A percentile compares a stretch with the other conserved stretches of the same genome.
Evolutionary conservation across 2,888 invertebrate genomes (phyloP).

Genomic region (Pollenia labialis): DNA sequence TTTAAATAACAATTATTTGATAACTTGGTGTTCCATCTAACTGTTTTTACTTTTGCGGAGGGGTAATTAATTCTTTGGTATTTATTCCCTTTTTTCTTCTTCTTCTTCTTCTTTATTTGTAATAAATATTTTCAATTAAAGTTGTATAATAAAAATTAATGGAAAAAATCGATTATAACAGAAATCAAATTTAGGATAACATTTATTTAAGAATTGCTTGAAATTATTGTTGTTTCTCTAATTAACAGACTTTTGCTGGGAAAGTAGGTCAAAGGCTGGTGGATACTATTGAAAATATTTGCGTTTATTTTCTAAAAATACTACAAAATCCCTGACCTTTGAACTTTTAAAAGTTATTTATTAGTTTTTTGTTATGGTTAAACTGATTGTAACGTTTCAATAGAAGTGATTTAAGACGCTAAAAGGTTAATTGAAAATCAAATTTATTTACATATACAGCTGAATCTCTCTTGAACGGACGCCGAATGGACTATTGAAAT

Average conservation of each 20-base stretch:
- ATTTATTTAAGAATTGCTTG: too few relatives aligned
- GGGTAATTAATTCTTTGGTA: background rate
- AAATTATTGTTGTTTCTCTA: too few relatives aligned
- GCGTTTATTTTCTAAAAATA: background rate
- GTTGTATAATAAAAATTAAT: background rate
- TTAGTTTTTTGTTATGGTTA: background rate
- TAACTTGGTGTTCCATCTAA: too few relatives aligned
- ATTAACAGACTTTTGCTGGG: constrained; percentile 4
- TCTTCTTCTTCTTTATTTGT: background rate
- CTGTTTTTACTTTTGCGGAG: too few relatives aligned
- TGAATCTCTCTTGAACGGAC: too few relatives aligned
- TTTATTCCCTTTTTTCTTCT: background rate
- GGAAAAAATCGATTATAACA: background rate
- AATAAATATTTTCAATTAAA: background rate
- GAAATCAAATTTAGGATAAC: too few relatives aligned
- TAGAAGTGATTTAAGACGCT: too few relatives aligned
- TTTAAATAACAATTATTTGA: too few relatives aligned
- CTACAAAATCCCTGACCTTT: constrained; percentile 1
- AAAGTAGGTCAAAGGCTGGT: constrained; percentile 38
- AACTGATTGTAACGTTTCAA: background rate
- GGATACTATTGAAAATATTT: background rate
- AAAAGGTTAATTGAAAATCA: too few relatives aligned
- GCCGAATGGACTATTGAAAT: too few relatives aligned
- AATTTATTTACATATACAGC: too few relatives aligned
- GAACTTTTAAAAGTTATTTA: background rate